Conservation (phyloP, 2,888 invertebrate genomes). For the Yponomeuta evonymella region DNA sequence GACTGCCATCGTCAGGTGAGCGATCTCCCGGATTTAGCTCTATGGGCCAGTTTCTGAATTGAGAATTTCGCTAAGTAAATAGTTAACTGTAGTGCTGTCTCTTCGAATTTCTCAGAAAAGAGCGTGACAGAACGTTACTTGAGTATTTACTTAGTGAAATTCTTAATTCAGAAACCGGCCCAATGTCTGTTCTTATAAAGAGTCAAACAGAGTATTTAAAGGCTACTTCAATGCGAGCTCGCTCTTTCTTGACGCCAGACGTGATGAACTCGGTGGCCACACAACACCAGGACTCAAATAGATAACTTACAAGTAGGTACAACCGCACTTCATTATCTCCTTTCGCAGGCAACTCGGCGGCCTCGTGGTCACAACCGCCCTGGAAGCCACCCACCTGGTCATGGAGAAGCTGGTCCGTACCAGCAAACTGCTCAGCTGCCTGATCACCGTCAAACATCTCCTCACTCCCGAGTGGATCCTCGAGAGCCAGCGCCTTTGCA, state of each 20-base stretch:
- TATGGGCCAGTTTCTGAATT: no score
- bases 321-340: background rate
- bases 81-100: no score
- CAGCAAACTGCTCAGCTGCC: conserved; percentile 89
- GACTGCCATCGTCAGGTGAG: background rate
- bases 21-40: background rate
- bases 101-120: no score
- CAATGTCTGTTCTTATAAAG: no score
- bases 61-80: no score
- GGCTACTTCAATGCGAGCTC: no score
- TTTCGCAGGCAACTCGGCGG: conserved; percentile 86
- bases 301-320: background rate
- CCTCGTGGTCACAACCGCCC: conserved; percentile 82
- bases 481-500: conserved; percentile 86
- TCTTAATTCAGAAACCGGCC: no score
- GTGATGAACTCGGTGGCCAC: background rate
- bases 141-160: no score
- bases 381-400: conserved; percentile 92
- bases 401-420: conserved; percentile 88
- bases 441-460: conserved; percentile 88
- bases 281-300: background rate
- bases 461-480: conserved; percentile 90
- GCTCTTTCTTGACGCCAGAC: no score
- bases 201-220: no score
- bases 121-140: no score